Percentiles rank a stretch among this genome's conserved stretches.
phyloP scores from a whole-genome alignment of 2,113 vertebrate genomes.

The Platysternon megacephalum region DNA sequence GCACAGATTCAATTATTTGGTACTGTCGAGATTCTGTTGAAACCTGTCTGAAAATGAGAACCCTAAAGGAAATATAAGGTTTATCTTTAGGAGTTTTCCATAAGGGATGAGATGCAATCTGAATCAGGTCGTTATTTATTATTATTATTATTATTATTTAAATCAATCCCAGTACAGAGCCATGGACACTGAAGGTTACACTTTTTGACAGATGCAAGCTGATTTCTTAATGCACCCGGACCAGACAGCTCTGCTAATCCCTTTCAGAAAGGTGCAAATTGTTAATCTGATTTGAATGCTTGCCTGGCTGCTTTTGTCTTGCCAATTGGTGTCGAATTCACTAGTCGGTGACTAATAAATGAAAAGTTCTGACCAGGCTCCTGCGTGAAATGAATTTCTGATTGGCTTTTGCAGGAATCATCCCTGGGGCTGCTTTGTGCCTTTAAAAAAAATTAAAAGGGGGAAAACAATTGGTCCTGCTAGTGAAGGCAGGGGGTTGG shows the following conservation, averaged over 20 bases:
- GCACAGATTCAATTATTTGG: slow-evolving; percentile 49
- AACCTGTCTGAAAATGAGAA: slow-evolving; percentile 57
- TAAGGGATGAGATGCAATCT: slow-evolving; percentile 61
- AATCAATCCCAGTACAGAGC: slow-evolving; percentile 53
- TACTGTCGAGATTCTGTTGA: slow-evolving; percentile 45
- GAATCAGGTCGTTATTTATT: slow-evolving; percentile 71
- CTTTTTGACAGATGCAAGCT: slow-evolving; percentile 61
- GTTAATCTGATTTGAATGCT: slow-evolving; percentile 75
- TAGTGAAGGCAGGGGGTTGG: too few species aligned
- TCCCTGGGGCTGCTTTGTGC: slow-evolving; percentile 52
- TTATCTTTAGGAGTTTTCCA: slow-evolving; percentile 32
- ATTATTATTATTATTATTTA: slow-evolving; percentile 61
- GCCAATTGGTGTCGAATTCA: slow-evolving; percentile 55
- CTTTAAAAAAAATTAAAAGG: slow-evolving; percentile 48
- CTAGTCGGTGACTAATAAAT: slow-evolving; percentile 54
- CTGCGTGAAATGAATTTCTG: slow-evolving; percentile 72
- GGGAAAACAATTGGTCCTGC: slow-evolving; percentile 9
- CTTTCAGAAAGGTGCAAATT: slow-evolving; percentile 72
- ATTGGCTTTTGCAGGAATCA: slow-evolving; percentile 55
- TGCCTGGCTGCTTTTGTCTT: slow-evolving; percentile 58
- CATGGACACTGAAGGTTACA: slow-evolving; percentile 53
- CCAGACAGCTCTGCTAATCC: slow-evolving; percentile 63
- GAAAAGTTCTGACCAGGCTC: slow-evolving; percentile 59
- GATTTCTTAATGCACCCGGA: slow-evolving; percentile 64
- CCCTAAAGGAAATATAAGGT: slow-evolving; percentile 67